Percentiles rank a stretch among this genome's conserved stretches.
phyloP scores from a whole-genome alignment of 2,797 vertebrate species.

The Simalia tracyae region DNA sequence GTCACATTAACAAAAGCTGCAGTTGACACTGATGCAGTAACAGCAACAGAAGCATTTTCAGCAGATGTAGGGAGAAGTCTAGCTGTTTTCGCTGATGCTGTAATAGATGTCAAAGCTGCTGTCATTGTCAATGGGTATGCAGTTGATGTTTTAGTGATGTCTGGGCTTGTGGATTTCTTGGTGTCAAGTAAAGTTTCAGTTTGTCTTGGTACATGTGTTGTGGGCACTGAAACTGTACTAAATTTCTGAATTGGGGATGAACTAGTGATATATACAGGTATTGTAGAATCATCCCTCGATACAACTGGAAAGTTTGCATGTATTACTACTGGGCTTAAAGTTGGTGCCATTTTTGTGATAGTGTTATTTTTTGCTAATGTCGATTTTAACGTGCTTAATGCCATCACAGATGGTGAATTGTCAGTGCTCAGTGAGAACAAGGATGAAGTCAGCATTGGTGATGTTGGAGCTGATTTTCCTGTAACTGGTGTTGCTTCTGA shows the following conservation, averaged over 20 bases:
- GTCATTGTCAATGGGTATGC: slow-evolving; percentile 76
- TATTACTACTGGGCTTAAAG: slow-evolving; percentile 61
- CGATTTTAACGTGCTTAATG: slow-evolving; percentile 66
- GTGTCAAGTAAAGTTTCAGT: slow-evolving; percentile 69
- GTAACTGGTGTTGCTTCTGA: slow-evolving; percentile 66
- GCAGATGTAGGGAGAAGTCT: slow-evolving; percentile 71
- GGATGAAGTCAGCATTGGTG: slow-evolving; percentile 72
- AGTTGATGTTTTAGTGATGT: slow-evolving; percentile 70
- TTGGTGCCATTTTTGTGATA: slow-evolving; percentile 71
- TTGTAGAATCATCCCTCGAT: slow-evolving; percentile 59
- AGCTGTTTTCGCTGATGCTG: slow-evolving; percentile 76
- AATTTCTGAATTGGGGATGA: slow-evolving; percentile 63
- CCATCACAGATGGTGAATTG: slow-evolving; percentile 75
- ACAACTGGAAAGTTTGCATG: slow-evolving; percentile 66
- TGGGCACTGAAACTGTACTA: slow-evolving; percentile 56
- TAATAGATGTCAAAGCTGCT: slow-evolving; percentile 75
- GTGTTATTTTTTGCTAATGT: slow-evolving; percentile 74
- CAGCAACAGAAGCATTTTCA: slow-evolving; percentile 66
- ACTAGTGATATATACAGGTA: slow-evolving; percentile 55
- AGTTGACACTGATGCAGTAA: slow-evolving; percentile 46
- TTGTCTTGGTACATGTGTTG: slow-evolving; percentile 70
- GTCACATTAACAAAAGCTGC: slow-evolving; percentile 79
- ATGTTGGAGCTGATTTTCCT: slow-evolving; percentile 80
- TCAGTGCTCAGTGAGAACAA: slow-evolving; percentile 76
- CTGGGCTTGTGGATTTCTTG: slow-evolving; percentile 68